Base-by-base conservation (phyloP, 2,797 vertebrate genomes). In the Myotis findleyi region DNA sequence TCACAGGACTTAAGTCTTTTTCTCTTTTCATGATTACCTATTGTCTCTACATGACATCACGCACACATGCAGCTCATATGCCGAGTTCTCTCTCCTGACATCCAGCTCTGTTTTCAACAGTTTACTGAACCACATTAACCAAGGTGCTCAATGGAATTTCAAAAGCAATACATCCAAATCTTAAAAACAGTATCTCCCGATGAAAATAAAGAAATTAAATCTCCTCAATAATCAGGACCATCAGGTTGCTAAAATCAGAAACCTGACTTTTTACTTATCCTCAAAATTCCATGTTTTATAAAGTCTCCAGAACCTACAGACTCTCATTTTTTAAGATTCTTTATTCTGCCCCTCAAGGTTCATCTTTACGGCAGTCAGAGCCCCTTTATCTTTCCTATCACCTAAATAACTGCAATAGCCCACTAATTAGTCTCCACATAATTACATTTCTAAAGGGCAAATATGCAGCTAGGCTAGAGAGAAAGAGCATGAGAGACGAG, bases 401-500 rank as follows among this genome's bases (percentile, higher is more conserved):
- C 85, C 88, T 72, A 82, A 97, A 81, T 92, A 80, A 95, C 33
- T 69, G n/a, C 38, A 92, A 87, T 51, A 76, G 41, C 17, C 69
- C 77, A 79, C 77, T 89, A 96, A 97, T 95, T 96, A 94, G 92
- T 86, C 69, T 94, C 87, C 47, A 85, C 33, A 64, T 92, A 97
- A 96, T 95, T 97, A 88, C 41, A 94, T 87, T 93, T 90, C 90
- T 88, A 95, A 96, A 97, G 90, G 95, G 73, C 82, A 92, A 93
- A 92, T 25, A 88, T 68, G 44, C 85, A 80, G 44, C 85, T 83
- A 94, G 85, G 47, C 33, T 62, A 79, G 64, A 91, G n/a, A 73
- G 51, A 87, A 71, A 68, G 89, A 87, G 76, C 36, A 66, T 2
- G 41, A 62, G 21, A 36, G 33, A 51, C 6, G 44, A 72, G 87